A percentile compares a stretch with the other conserved stretches of the same genome.
These are phyloP conservation scores for Ptilorrhoa leucosticta DNA, from an alignment of 2,113 vertebrate genomes.

Conservation along the genomic window DNA sequence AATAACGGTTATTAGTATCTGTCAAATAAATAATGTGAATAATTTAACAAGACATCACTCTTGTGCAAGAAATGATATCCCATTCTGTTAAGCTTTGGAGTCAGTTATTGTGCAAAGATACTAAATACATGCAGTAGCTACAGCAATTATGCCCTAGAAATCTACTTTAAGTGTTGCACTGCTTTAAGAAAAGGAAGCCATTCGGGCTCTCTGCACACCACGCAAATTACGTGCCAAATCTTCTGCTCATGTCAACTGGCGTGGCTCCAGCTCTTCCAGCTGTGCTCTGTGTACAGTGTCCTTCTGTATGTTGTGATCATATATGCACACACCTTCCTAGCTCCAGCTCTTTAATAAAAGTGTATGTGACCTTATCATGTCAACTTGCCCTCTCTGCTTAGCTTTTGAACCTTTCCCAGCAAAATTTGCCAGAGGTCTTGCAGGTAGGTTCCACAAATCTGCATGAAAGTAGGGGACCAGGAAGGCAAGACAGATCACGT, in stretches of 20 bases:
- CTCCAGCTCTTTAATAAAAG: not conserved
- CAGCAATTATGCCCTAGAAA: constrained; percentile 31
- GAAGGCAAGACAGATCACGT: not conserved
- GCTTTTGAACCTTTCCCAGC: not conserved
- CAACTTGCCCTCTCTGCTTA: not conserved
- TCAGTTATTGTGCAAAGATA: constrained; percentile 20
- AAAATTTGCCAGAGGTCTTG: not conserved
- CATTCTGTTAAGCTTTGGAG: constrained; percentile 21
- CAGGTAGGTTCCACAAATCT: not conserved
- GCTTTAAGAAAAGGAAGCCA: not conserved
- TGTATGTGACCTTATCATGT: not conserved
- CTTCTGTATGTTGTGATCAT: not conserved
- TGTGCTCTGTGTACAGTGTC: not conserved
- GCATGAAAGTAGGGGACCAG: not conserved
- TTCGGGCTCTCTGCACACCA: not conserved
- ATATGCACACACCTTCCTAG: not conserved
- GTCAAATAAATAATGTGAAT: constrained; percentile 57
- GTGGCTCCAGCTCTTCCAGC: not conserved
- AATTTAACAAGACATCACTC: constrained; percentile 34
- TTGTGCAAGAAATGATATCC: constrained; percentile 40
- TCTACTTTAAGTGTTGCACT: not conserved
- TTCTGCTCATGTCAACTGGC: not conserved
- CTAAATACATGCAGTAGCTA: constrained; percentile 25
- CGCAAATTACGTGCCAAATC: accelerated
- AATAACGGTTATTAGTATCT: constrained; percentile 46